Conservation (phyloP, 23 tunicate genomes). For the Diplosoma virens region DNA sequence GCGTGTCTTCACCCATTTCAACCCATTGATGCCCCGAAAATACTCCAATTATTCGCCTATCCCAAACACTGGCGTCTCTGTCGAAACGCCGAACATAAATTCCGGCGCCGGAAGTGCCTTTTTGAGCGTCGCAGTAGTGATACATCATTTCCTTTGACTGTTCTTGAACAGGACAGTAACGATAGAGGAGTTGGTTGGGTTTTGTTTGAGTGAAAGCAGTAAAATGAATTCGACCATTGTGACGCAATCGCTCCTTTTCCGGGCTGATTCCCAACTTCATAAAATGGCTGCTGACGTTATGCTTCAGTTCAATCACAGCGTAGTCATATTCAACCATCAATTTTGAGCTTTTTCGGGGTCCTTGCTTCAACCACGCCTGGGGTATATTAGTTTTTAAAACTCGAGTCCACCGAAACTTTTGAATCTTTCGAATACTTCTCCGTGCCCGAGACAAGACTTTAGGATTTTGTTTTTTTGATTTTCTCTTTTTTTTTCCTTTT, state of each 20-base stretch:
- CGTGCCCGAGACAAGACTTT: background rate
- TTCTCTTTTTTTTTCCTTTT: background rate
- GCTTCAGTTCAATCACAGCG: conserved; percentile 73
- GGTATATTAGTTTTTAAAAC: conserved; percentile 55
- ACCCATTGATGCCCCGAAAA: conserved; percentile 92
- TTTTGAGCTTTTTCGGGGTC: background rate
- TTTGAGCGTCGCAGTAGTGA: conserved; percentile 77
- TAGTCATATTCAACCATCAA: conserved; percentile 77
- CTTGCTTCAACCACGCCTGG: conserved; percentile 46
- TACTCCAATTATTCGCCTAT: conserved; percentile 75
- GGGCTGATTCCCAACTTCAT: conserved; percentile 89
- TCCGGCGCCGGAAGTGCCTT: conserved; percentile 84
- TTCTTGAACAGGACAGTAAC: conserved; percentile 75
- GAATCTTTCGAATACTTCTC: background rate
- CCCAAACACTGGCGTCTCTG: conserved; percentile 36
- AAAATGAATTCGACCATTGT: conserved; percentile 68
- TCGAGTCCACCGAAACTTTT: conserved; percentile 70
- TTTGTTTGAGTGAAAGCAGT: conserved; percentile 62
- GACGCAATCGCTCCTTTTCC: conserved; percentile 44
- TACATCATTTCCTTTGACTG: conserved; percentile 82
- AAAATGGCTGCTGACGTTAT: conserved; percentile 38
- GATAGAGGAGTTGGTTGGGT: conserved; percentile 36
- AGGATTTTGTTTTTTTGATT: conserved; percentile 14
- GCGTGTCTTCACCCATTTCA: conserved; percentile 33
- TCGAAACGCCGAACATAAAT: conserved; percentile 77